Evolutionary conservation across 2,888 invertebrate genomes (phyloP), one percentile per base, ranked within the genome.

Genomic region (Capitulum mitella): DNA sequence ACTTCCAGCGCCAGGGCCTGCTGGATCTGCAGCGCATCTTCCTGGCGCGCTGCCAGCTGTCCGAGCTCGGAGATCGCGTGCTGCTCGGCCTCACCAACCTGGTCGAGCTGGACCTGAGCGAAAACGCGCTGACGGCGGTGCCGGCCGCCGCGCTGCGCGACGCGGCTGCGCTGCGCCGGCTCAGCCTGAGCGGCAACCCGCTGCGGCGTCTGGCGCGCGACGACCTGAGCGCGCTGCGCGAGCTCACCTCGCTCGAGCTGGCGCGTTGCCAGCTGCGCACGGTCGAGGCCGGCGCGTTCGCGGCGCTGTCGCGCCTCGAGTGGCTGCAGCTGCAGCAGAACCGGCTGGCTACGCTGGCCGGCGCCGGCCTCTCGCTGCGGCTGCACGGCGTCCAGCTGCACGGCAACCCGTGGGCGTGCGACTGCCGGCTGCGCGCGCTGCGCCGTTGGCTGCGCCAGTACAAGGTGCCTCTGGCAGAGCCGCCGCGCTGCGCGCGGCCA

Each of bases 21-120:
- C 89, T 93, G 81, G 95, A 95, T 87, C 88, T 96, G 82, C 95
- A 96, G 87, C 90, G 93, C 84, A 90, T 96, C 80, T 94, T 92
- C 87, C 87, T 96, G 84, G 90, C 92, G 81, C 92, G 89, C 85
- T 95, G 95, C 86, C 91, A 91, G 83, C 91, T 96, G 85, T 92
- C 93, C 81, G 92, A 92, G 86, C 94, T 96, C 85, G 92, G 95
- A 84, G 90, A 91, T 81, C 89, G 91, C 84, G 94, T 95, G 34
- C 92, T 96, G 85, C 90, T 90, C 84, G 94, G 94, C 80, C 88
- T 96, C 80, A 93, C 93, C 81, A 96, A 96, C 88, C 89, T 95
- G 83, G 92, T 96, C 81, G 95, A 96, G 87, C 88, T 96, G 85
- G 95, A 96, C 87, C 87, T 96, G 81, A 94, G 94, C 75, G 89